Conservation (phyloP, 2,113 vertebrate genomes). For the Megalops atlanticus region DNA sequence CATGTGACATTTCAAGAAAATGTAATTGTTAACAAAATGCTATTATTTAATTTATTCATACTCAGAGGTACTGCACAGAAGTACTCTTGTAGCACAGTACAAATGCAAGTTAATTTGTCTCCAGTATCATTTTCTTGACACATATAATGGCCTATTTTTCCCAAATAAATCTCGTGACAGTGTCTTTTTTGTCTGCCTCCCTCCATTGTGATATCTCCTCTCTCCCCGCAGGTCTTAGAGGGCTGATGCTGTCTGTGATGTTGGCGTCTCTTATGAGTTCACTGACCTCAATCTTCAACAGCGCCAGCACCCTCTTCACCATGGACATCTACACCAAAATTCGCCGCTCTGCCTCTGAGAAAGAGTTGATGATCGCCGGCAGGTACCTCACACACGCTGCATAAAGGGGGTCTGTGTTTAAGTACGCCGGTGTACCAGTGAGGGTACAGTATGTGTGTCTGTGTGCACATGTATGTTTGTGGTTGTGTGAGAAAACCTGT, state of each 20-base stretch:
- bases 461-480: neutral
- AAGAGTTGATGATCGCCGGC: constrained; percentile 90
- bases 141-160: neutral
- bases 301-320: constrained; percentile 92
- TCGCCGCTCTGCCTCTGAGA: constrained; percentile 72
- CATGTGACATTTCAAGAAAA: no score
- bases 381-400: constrained; percentile 65
- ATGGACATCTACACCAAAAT: constrained; percentile 94
- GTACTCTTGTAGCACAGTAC: no score
- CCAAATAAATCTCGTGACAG: neutral
- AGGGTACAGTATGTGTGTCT: neutral
- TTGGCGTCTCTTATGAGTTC: constrained; percentile 97
- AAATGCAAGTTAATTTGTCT: no score
- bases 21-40: no score
- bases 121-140: no score
- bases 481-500: neutral
- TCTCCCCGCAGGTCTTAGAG: constrained; percentile 78
- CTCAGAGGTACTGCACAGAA: no score
- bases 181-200: neutral
- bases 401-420: neutral
- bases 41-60: no score
- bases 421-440: no score
- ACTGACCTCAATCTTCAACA: constrained; percentile 97
- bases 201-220: fast-evolving
- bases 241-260: constrained; percentile 94